A percentile compares a stretch with the other conserved stretches of the same genome.
phyloP scores from a whole-genome alignment of 2,797 vertebrate genomes.

The Paguma larvata region DNA sequence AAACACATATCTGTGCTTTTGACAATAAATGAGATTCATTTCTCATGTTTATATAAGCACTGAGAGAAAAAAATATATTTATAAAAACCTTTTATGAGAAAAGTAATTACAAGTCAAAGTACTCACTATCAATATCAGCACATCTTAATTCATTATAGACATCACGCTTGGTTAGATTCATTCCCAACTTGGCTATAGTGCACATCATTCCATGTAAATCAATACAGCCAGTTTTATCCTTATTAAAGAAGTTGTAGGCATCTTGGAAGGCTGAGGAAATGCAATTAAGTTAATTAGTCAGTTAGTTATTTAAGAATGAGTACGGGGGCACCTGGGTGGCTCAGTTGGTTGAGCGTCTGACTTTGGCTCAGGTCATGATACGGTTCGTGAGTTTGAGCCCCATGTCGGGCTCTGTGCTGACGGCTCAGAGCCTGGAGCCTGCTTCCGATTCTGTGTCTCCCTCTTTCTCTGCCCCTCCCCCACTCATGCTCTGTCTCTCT shows the following conservation, averaged over 20 bases:
- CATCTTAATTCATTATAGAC: constrained; percentile 70
- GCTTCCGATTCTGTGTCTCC: too few species aligned
- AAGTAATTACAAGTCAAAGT: constrained; percentile 57
- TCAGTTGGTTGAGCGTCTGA: too few species aligned
- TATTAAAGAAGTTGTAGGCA: constrained; percentile 82
- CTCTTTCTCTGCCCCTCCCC: too few species aligned
- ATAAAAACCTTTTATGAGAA: constrained; percentile 42
- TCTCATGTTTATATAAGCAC: constrained; percentile 20
- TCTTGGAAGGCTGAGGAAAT: constrained; percentile 81
- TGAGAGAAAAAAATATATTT: background rate
- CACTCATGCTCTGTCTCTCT: too few species aligned
- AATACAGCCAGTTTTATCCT: constrained; percentile 76
- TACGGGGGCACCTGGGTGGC: background rate
- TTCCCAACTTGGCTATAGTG: constrained; percentile 76
- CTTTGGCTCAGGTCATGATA: too few species aligned
- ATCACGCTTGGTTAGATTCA: constrained; percentile 75
- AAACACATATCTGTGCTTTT: background rate
- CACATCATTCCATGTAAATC: constrained; percentile 79
- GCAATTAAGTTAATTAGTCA: constrained; percentile 44
- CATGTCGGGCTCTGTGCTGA: too few species aligned
- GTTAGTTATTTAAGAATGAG: constrained; percentile 63
- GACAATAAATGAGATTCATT: constrained; percentile 38
- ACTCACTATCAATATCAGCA: constrained; percentile 82
- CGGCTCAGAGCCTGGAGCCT: too few species aligned
- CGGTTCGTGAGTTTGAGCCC: too few species aligned